phyloP scores from a whole-genome alignment of 2,797 vertebrate species.

The Nothura maculosa region DNA sequence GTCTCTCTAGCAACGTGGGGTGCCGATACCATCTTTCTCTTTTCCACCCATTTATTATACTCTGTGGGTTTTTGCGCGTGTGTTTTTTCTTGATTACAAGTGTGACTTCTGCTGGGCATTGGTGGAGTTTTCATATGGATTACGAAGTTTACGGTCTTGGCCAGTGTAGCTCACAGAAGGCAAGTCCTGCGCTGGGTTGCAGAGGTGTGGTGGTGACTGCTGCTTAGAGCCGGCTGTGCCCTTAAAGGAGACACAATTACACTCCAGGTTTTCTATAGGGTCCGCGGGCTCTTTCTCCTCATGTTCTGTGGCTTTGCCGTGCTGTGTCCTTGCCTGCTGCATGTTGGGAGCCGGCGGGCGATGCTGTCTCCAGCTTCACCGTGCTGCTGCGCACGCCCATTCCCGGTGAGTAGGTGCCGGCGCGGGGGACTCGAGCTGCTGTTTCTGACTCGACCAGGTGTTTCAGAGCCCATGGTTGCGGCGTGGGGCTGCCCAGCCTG shows the following conservation, averaged over 20 bases:
- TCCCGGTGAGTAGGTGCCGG: no score
- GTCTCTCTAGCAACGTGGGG: fast-evolving
- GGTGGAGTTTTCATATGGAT: neutral
- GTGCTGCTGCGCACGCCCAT: no score
- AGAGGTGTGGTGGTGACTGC: neutral
- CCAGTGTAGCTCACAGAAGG: neutral
- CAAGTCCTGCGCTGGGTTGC: fast-evolving
- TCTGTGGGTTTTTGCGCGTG: neutral
- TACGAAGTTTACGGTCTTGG: neutral
- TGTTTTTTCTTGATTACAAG: neutral
- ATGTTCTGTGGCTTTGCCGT: neutral
- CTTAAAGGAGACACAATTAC: neutral
- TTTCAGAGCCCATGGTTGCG: no score
- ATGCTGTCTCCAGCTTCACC: neutral
- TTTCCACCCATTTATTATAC: fast-evolving
- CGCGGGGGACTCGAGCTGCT: no score
- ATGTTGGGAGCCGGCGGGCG: neutral
- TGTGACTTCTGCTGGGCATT: fast-evolving
- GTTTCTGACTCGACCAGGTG: no score
- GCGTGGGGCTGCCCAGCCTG: no score
- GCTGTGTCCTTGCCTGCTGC: neutral
- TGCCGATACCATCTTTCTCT: neutral
- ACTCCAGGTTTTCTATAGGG: fast-evolving
- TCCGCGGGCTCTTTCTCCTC: neutral
- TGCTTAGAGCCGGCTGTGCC: fast-evolving